Evolutionary conservation across 2,797 vertebrate genomes (phyloP).

Genomic region (Anniella stebbinsi): DNA sequence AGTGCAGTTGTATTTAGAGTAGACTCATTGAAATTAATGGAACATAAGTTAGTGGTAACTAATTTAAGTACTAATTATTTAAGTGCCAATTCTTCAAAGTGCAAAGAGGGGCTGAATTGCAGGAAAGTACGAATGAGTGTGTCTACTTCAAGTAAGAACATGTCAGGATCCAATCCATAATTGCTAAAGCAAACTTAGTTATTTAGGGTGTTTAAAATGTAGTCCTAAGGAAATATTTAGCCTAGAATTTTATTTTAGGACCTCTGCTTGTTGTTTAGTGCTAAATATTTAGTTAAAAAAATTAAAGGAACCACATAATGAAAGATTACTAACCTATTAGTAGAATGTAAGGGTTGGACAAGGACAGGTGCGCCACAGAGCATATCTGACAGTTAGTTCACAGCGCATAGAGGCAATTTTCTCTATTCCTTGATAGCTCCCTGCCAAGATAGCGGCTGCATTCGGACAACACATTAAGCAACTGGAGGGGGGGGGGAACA

Average conservation of each 20-base stretch:
- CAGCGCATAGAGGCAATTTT: neutral
- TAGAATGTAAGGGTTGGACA: neutral
- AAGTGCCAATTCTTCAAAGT: neutral
- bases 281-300: conserved; percentile 29
- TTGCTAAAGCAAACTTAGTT: conserved; percentile 49
- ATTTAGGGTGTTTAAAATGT: conserved; percentile 58
- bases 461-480: too few species aligned
- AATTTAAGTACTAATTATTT: neutral
- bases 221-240: conserved; percentile 59
- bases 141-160: neutral
- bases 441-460: neutral
- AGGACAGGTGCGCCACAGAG: neutral
- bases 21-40: neutral
- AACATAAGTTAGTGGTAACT: neutral
- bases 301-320: neutral
- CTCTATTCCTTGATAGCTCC: neutral
- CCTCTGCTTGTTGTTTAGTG: conserved; percentile 56
- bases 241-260: conserved; percentile 61
- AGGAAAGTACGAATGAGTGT: conserved; percentile 2
- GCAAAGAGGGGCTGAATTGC: neutral
- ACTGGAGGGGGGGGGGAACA: too few species aligned
- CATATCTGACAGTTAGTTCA: neutral
- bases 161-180: neutral
- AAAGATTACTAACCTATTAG: neutral
- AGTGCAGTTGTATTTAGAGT: neutral